Evolutionary conservation across 2,113 vertebrate species (phyloP).

Genomic region (Rana temporaria): DNA sequence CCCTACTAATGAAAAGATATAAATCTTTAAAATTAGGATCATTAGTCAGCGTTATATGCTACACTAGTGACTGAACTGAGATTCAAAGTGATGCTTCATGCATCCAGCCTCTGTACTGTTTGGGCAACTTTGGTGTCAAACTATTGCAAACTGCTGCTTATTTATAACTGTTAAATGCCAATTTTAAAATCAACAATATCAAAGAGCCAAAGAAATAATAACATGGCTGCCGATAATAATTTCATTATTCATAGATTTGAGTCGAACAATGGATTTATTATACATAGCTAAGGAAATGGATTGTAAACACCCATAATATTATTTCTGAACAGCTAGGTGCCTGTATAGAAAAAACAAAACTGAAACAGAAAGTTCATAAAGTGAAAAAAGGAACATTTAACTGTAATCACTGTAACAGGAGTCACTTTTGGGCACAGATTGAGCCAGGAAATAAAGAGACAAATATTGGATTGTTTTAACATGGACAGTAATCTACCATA

Average conservation of each 20-base stretch:
- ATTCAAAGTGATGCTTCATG: slow-evolving; percentile 45
- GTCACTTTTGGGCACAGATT: no score
- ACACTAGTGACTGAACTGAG: slow-evolving; percentile 50
- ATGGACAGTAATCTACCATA: no score
- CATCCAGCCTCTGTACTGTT: slow-evolving; percentile 17
- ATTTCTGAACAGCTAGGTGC: background rate
- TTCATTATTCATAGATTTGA: background rate
- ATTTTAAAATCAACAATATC: slow-evolving; percentile 9
- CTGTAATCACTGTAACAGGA: no score
- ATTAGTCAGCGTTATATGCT: slow-evolving; percentile 57
- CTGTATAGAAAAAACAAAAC: background rate
- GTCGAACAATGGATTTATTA: background rate
- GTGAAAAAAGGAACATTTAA: background rate
- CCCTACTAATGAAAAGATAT: slow-evolving; percentile 58
- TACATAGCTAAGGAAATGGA: background rate
- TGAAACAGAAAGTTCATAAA: background rate
- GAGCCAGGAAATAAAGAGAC: no score
- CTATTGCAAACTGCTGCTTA: background rate
- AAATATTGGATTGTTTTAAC: no score
- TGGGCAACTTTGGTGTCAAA: slow-evolving; percentile 32
- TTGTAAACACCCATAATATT: background rate
- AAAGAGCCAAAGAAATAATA: slow-evolving; percentile 24
- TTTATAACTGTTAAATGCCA: slow-evolving; percentile 12
- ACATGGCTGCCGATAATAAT: background rate
- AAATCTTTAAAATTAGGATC: slow-evolving; percentile 58